phyloP scores from a whole-genome alignment of 2,888 invertebrate genomes.

The Eugnorisma glareosa region DNA sequence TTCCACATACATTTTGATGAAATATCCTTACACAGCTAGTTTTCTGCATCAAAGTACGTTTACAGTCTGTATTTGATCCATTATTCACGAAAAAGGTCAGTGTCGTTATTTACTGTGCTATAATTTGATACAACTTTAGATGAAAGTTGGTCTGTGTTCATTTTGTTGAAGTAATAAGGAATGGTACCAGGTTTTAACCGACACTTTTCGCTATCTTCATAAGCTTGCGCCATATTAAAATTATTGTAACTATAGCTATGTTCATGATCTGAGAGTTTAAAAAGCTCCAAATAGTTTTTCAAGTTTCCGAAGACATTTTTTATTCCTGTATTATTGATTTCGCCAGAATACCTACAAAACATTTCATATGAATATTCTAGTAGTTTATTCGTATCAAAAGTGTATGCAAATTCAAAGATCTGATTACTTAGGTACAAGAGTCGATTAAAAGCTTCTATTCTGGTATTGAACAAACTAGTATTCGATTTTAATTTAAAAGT shows the following conservation, averaged over 20 bases:
- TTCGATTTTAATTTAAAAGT: constrained; percentile 23
- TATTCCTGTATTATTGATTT: constrained; percentile 21
- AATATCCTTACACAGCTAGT: background rate
- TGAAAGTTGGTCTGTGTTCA: background rate
- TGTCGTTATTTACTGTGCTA: background rate
- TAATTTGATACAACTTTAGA: background rate
- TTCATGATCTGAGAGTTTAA: background rate
- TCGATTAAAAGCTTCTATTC: constrained; percentile 32
- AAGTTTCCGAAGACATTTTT: constrained; percentile 5
- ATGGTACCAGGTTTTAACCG: background rate
- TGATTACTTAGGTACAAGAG: constrained; percentile 14
- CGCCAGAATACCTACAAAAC: constrained; percentile 18
- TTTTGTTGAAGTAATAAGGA: background rate
- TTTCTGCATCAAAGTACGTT: background rate
- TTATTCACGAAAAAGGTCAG: constrained; percentile 1
- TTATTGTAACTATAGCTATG: background rate
- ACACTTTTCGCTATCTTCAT: background rate
- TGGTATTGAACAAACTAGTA: constrained; percentile 24
- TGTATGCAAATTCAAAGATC: constrained; percentile 16
- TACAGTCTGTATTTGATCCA: background rate
- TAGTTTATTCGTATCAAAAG: constrained; percentile 22
- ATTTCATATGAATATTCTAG: constrained; percentile 20
- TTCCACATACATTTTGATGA: constrained; percentile 8
- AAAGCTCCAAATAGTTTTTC: constrained; percentile 1
- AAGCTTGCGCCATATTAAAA: background rate